phyloP scores from a whole-genome alignment of 2,888 invertebrate genomes.

The Orthosia gracilis region DNA sequence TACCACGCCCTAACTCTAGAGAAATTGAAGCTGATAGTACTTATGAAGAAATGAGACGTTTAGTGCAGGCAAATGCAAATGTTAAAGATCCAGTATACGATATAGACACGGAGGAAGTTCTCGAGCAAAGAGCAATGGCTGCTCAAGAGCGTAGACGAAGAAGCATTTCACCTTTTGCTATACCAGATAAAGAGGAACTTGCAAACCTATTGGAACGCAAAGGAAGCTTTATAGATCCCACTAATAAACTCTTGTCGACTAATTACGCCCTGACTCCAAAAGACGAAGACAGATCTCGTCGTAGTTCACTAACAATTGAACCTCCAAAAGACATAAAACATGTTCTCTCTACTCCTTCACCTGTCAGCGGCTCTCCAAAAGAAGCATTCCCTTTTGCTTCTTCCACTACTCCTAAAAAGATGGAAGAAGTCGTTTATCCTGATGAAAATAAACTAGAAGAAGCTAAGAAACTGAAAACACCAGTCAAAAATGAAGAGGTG shows the following conservation, averaged over 20 bases:
- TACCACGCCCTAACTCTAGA: constrained; percentile 76
- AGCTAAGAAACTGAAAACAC: constrained; percentile 73
- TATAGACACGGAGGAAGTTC: constrained; percentile 85
- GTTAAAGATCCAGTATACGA: constrained; percentile 88
- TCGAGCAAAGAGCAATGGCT: constrained; percentile 86
- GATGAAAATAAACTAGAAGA: constrained; percentile 79
- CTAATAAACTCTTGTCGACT: constrained; percentile 87
- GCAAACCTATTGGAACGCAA: constrained; percentile 80
- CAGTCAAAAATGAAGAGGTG: constrained; percentile 78
- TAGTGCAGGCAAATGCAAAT: constrained; percentile 83
- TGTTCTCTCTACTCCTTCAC: constrained; percentile 79
- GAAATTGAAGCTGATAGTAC: constrained; percentile 89
- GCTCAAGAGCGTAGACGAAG: constrained; percentile 87
- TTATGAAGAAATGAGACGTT: constrained; percentile 88
- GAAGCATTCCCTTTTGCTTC: constrained; percentile 81
- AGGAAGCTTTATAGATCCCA: constrained; percentile 89
- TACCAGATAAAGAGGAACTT: constrained; percentile 85
- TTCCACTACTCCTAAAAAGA: constrained; percentile 83
- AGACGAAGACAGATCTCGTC: constrained; percentile 81
- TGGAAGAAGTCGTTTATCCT: constrained; percentile 81
- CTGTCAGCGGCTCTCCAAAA: constrained; percentile 79
- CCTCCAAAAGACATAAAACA: constrained; percentile 72
- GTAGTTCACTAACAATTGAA: constrained; percentile 82
- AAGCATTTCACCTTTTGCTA: constrained; percentile 89
- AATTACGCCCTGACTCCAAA: constrained; percentile 85